Percentiles rank a stretch among this genome's conserved stretches.
These are phyloP conservation scores for Agrenia bidenticulata DNA, from an alignment of 2,888 invertebrate genomes.

Conservation along the genomic window DNA sequence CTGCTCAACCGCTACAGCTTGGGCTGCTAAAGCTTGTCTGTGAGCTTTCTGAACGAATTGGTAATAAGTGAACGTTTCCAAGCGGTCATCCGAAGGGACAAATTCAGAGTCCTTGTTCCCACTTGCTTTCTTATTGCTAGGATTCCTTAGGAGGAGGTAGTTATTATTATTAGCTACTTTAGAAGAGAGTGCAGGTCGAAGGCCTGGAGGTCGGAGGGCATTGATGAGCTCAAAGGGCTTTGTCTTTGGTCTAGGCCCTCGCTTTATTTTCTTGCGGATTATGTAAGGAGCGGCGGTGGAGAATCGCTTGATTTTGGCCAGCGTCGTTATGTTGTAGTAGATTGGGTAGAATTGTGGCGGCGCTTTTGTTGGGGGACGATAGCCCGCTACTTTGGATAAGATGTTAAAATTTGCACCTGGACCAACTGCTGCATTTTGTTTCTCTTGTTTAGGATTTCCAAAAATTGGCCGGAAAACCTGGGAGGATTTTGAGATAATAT, in stretches of 20 bases:
- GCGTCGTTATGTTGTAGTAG: slow-evolving; percentile 23
- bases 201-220: slow-evolving; percentile 36
- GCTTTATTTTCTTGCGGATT: slow-evolving; percentile 39
- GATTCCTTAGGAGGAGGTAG: slow-evolving; percentile 23
- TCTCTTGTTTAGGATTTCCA: slow-evolving; percentile 24
- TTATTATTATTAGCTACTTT: slow-evolving; percentile 40
- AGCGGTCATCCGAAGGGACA: slow-evolving; percentile 29
- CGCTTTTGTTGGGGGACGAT: slow-evolving; percentile 30
- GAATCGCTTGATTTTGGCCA: slow-evolving; percentile 26
- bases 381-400: slow-evolving; percentile 38
- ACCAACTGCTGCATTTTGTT: slow-evolving; percentile 30
- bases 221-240: slow-evolving; percentile 27
- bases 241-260: slow-evolving; percentile 38
- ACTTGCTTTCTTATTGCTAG: slow-evolving; percentile 17
- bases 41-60: not conserved
- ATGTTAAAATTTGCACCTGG: slow-evolving; percentile 37
- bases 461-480: slow-evolving; percentile 35
- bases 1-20: not conserved
- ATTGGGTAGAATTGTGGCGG: slow-evolving; percentile 35
- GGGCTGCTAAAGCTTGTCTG: not conserved
- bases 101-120: slow-evolving; percentile 18
- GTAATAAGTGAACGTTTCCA: not conserved
- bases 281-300: slow-evolving; percentile 32
- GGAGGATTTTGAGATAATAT: too few species aligned
- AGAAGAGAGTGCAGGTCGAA: slow-evolving; percentile 34